A percentile compares a stretch with the other conserved stretches of the same genome.
Conservation (phyloP, 1,140 invertebrate genomes). For the Polypedilum pembai region DNA sequence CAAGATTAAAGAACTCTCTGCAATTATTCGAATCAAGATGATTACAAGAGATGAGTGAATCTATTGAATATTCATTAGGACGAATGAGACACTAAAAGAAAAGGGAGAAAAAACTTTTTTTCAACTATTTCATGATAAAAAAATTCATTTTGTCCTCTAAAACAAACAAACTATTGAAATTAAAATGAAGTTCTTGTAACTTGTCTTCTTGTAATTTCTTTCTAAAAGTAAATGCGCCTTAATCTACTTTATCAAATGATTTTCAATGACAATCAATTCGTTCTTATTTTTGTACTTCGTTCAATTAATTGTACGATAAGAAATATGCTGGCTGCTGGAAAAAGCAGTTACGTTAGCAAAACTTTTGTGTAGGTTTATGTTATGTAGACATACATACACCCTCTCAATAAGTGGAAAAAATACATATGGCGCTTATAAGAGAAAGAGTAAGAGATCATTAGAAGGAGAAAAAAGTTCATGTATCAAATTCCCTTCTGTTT, state of each 20-base stretch:
- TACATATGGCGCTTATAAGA: not conserved
- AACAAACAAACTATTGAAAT: no score
- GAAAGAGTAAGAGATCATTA: not conserved
- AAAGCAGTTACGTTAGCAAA: not conserved
- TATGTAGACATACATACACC: not conserved
- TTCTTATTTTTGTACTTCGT: no score
- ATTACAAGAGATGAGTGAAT: constrained; percentile 13
- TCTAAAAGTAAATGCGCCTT: not conserved
- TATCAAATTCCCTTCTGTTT: no score
- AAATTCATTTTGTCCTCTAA: no score
- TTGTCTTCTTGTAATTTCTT: no score
- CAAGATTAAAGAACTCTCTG: constrained; percentile 2
- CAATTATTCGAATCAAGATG: constrained; percentile 17
- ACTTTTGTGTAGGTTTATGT: not conserved
- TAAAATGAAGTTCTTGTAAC: not conserved
- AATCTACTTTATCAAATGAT: not conserved
- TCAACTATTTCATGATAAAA: no score
- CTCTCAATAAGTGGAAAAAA: not conserved
- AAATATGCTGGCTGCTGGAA: not conserved
- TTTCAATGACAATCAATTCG: not conserved
- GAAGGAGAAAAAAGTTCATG: no score
- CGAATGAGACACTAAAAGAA: no score
- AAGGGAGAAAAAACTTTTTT: no score
- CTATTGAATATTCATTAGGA: constrained; percentile 7
- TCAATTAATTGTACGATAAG: not conserved